Base-by-base conservation (phyloP, 2,888 invertebrate genomes). In the Priocnemis perturbator region DNA sequence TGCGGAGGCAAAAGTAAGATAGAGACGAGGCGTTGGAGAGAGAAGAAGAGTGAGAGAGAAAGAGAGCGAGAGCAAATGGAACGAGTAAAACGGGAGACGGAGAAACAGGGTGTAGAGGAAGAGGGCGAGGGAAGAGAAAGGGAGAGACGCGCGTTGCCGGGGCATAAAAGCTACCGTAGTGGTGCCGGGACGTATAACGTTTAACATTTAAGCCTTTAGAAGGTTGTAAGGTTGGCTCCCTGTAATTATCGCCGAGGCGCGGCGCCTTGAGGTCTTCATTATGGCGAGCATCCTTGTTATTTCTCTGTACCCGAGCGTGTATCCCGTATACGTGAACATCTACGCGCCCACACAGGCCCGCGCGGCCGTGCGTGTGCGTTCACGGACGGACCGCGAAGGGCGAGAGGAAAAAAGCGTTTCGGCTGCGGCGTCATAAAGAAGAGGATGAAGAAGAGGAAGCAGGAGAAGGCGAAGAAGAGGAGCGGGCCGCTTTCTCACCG, bases 251-350 rank as follows among this genome's bases (percentile, higher is more conserved):
- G 86, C 86, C 81, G 83, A 86, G 86, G 87, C 86, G 89, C 88
- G 89, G 88, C 88, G 89, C 89, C 89, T 88, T 89, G 88, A 89
- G 89, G 86, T 89, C 89, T 89, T 89, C 88, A 89, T 89, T 89
- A 88, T 86, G 82, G 82, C 83, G 82, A 84, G 84, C 83, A 88
- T 88, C 86, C 88, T 88, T 86, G 88, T 88, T 88, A 87, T 88
- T 87, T 83, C 83, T 81, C 83, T 83, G 83, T 85, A 84, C 83
- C 78, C 82, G 69, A 81, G 82, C 64, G 58, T 67, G 69, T 68
- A 68, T 17, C 62, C 52, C 52, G 21, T 60, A 23, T 64, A 47
- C 21, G 37, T 19, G 20, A 3, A 9, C 15, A 5, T 37, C 37
- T 7, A 37, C 37, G 37, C 37, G 14, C 11, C 37, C 1, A 11